Evolutionary conservation across 2,888 invertebrate species (phyloP).

Genomic region (Cantharis rufa): DNA sequence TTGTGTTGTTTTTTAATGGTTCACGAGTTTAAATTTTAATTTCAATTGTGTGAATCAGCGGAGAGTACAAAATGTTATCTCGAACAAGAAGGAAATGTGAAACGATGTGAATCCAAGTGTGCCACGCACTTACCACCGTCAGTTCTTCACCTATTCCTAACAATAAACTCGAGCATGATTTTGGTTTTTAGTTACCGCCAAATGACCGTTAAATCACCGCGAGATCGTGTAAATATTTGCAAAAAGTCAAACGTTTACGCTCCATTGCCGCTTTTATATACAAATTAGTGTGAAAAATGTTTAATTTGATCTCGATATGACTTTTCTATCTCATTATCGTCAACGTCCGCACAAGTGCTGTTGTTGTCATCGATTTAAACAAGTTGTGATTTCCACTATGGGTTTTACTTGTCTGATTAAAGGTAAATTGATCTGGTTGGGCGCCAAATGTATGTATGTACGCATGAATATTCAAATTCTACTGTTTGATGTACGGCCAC

Average conservation of each 20-base stretch:
- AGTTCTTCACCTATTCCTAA: conserved; percentile 20
- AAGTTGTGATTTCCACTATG: conserved; percentile 45
- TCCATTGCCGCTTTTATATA: not conserved
- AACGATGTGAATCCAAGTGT: conserved; percentile 45
- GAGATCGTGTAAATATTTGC: conserved; percentile 5
- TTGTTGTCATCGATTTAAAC: conserved; percentile 44
- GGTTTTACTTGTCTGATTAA: conserved; percentile 45
- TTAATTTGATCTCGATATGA: conserved; percentile 26
- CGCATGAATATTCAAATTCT: conserved; percentile 16
- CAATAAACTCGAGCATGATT: conserved; percentile 10
- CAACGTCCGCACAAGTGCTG: conserved; percentile 35
- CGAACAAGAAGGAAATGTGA: conserved; percentile 41
- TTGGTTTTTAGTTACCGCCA: conserved; percentile 14
- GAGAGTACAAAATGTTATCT: conserved; percentile 22
- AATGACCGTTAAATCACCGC: conserved; percentile 17
- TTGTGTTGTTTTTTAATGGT: not conserved
- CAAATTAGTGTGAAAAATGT: conserved; percentile 17
- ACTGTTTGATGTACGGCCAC: not conserved
- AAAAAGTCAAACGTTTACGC: not conserved
- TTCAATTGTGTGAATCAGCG: conserved; percentile 11
- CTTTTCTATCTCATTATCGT: conserved; percentile 15
- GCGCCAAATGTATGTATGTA: not conserved
- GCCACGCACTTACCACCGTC: conserved; percentile 33
- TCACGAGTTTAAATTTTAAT: not conserved
- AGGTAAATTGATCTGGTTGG: conserved; percentile 38